A percentile compares a stretch with the other conserved stretches of the same genome.
Evolutionary conservation across 1,140 invertebrate genomes (phyloP).

Genomic region (Heliconius congener): DNA sequence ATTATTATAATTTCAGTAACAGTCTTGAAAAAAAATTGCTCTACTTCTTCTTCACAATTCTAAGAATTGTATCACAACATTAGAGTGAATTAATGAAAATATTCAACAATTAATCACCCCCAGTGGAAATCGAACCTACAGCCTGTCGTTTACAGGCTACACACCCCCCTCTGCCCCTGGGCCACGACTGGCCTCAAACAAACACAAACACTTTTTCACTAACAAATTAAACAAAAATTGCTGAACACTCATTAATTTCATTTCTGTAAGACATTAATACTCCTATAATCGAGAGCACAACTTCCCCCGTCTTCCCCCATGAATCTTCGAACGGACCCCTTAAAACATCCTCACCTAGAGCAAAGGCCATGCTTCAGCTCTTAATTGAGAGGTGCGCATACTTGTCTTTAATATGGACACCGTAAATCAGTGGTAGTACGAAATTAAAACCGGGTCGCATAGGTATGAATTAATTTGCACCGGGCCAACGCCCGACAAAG

Average conservation of each 20-base stretch:
- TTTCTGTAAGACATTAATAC: not conserved
- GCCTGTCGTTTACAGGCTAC: no score
- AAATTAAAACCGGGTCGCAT: slow-evolving; percentile 70
- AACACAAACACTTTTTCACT: not conserved
- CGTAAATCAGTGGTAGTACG: slow-evolving; percentile 68
- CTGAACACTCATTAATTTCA: not conserved
- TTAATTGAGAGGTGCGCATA: slow-evolving; percentile 64
- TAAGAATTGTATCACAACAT: no score
- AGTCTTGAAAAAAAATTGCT: no score
- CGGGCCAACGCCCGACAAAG: slow-evolving; percentile 53
- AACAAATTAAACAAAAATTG: not conserved
- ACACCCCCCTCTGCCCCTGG: no score
- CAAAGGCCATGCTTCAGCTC: slow-evolving; percentile 36
- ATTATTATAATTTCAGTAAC: not conserved
- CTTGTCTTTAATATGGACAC: slow-evolving; percentile 69
- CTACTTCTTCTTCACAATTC: no score
- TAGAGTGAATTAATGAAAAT: no score
- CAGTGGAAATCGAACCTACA: no score
- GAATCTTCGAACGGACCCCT: not conserved
- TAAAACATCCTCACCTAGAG: slow-evolving; percentile 25
- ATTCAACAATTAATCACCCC: no score
- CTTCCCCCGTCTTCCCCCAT: not conserved
- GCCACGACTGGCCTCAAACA: not conserved
- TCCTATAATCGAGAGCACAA: not conserved
- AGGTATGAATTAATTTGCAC: slow-evolving; percentile 64